Evolutionary conservation across 2,113 vertebrate species (phyloP).

Genomic region (Heterotis niloticus): DNA sequence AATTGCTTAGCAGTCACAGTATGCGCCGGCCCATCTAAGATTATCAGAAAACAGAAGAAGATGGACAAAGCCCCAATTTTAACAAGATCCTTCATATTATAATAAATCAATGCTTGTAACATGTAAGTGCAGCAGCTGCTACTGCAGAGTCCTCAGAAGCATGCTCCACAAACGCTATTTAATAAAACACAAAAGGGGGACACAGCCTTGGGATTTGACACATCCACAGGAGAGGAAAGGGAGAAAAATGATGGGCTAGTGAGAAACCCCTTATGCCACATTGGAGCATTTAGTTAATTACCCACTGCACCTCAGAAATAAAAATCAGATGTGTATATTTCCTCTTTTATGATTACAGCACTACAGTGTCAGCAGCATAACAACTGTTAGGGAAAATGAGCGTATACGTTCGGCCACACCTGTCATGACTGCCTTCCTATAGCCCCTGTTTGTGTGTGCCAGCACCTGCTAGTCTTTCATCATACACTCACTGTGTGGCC

Average conservation of each 20-base stretch:
- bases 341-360: neutral
- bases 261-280: conserved; percentile 1
- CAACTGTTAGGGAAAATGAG: neutral
- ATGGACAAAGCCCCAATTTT: conserved; percentile 22
- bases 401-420: neutral
- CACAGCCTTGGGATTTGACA: neutral
- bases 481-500: neutral
- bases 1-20: conserved; percentile 16
- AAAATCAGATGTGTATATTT: conserved; percentile 4
- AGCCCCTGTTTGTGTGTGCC: conserved; percentile 2
- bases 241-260: neutral
- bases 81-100: conserved; percentile 27
- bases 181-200: conserved; percentile 24
- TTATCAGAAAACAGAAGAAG: conserved; percentile 18
- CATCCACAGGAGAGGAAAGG: neutral
- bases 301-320: neutral
- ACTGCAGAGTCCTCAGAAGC: conserved; percentile 5
- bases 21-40: conserved; percentile 20
- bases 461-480: conserved; percentile 20
- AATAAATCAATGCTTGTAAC: conserved; percentile 30
- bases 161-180: conserved; percentile 18
- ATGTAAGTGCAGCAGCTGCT: conserved; percentile 27
- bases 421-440: neutral
- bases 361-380: neutral
- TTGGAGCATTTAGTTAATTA: neutral